These are phyloP conservation scores for Picus viridis DNA, from an alignment of 2,797 vertebrate species.

Conservation along the genomic window DNA sequence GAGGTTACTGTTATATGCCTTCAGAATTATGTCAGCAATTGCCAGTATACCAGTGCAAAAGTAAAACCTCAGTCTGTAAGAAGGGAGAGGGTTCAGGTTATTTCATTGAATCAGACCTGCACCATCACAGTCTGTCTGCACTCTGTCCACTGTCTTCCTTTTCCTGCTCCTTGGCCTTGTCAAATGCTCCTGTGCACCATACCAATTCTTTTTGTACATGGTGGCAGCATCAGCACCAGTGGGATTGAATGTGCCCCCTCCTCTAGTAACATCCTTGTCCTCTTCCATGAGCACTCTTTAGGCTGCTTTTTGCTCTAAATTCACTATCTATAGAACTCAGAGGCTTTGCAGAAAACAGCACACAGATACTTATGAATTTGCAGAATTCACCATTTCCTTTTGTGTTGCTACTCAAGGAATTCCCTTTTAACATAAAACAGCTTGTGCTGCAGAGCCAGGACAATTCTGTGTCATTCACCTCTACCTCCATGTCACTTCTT, in stretches of 20 bases:
- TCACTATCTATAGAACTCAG: accelerated
- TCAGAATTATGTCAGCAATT: neutral
- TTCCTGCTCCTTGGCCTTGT: neutral
- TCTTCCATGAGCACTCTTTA: neutral
- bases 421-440: neutral
- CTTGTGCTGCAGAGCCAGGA: neutral
- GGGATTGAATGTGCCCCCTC: neutral
- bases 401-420: neutral
- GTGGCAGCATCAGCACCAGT: neutral
- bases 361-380: neutral
- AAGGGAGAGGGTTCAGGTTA: neutral
- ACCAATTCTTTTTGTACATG: neutral
- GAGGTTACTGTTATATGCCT: neutral
- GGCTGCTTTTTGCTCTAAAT: neutral
- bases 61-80: neutral
- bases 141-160: neutral
- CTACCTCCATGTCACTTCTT: neutral
- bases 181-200: neutral
- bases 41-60: neutral
- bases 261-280: neutral
- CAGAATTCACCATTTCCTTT: neutral
- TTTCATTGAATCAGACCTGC: neutral
- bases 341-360: neutral
- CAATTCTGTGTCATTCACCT: neutral
- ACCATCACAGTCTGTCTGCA: neutral